phyloP scores from a whole-genome alignment of 2,888 invertebrate genomes.

The Pediacus dermestoides region DNA sequence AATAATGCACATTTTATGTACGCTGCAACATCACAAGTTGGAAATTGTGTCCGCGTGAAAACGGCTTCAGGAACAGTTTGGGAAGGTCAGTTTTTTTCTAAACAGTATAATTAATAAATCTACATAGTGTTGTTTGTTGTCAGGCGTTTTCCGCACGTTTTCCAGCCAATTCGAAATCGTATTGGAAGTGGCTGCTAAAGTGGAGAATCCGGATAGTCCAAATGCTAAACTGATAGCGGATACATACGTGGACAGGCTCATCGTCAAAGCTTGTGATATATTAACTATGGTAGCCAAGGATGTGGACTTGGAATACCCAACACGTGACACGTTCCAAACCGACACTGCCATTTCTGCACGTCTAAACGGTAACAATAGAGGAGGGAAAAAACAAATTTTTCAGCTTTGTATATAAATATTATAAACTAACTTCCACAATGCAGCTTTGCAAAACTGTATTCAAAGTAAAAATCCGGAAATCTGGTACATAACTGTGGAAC shows the following conservation, averaged over 20 bases:
- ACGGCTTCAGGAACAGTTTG: slow-evolving; percentile 80
- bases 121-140: background rate
- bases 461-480: too few relatives aligned
- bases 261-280: slow-evolving; percentile 82
- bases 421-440: too few relatives aligned
- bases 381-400: too few relatives aligned
- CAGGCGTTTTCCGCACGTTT: slow-evolving; percentile 76
- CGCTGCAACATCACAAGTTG: slow-evolving; percentile 80
- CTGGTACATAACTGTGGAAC: too few relatives aligned
- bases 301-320: slow-evolving; percentile 86
- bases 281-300: slow-evolving; percentile 78
- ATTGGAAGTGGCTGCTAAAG: slow-evolving; percentile 81
- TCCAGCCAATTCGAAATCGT: slow-evolving; percentile 84
- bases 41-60: slow-evolving; percentile 75
- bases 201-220: slow-evolving; percentile 60
- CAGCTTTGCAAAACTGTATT: too few relatives aligned
- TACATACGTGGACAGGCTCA: slow-evolving; percentile 71
- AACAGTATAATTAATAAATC: background rate
- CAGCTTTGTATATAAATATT: too few relatives aligned
- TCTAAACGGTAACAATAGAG: slow-evolving; percentile 50
- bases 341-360: slow-evolving; percentile 81
- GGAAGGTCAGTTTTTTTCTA: slow-evolving; percentile 60
- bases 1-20: slow-evolving; percentile 89
- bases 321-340: slow-evolving; percentile 83
- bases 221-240: slow-evolving; percentile 59